Percentiles rank a stretch among this genome's conserved stretches.
These are phyloP conservation scores for Phrynosoma platyrhinos DNA, from an alignment of 2,113 vertebrate species.

Conservation along the genomic window DNA sequence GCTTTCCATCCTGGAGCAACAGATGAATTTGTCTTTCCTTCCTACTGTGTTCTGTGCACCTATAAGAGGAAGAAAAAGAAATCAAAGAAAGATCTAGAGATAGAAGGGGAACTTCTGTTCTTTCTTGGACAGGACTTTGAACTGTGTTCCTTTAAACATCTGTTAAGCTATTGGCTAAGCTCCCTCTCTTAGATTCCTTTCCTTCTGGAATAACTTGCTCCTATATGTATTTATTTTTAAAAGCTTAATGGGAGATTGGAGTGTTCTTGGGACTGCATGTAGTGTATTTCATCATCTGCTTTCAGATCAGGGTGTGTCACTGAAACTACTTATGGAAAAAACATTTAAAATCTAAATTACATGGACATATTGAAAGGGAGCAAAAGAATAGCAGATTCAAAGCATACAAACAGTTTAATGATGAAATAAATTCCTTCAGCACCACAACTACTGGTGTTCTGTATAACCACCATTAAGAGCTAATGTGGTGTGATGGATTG, in stretches of 20 bases:
- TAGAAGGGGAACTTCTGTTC: too few relatives aligned
- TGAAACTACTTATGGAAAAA: background rate
- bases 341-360: background rate
- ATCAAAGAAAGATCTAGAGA: too few relatives aligned
- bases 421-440: background rate
- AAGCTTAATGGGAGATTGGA: background rate
- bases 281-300: background rate
- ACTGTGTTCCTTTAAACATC: background rate
- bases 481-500: too few relatives aligned
- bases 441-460: too few relatives aligned
- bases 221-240: background rate
- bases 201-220: background rate
- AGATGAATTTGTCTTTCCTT: background rate
- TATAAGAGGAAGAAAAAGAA: background rate
- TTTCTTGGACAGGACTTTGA: background rate
- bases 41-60: background rate
- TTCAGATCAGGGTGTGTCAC: background rate
- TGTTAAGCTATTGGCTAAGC: background rate
- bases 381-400: background rate
- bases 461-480: background rate
- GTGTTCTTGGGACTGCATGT: background rate
- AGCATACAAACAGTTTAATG: background rate
- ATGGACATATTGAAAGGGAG: background rate
- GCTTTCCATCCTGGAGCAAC: background rate
- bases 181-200: background rate